phyloP scores from a whole-genome alignment of 2,113 vertebrate genomes.

The Camelus bactrianus region DNA sequence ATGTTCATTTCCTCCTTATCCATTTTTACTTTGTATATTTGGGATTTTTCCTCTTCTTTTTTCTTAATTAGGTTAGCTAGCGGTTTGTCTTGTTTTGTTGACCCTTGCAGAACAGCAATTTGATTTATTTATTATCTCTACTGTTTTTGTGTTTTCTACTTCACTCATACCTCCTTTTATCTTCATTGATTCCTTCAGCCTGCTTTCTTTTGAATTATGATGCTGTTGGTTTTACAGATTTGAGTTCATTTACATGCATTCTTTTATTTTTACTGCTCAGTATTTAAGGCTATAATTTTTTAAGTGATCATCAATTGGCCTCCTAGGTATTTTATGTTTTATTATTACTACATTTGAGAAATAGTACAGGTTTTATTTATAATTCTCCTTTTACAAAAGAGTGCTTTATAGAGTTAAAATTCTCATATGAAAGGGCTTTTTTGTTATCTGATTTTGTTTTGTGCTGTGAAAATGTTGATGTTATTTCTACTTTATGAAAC shows the following conservation, averaged over 20 bases:
- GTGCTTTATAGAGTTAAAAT: background rate
- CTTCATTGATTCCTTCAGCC: background rate
- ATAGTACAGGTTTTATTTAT: background rate
- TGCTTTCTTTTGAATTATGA: conserved; percentile 17
- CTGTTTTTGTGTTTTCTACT: background rate
- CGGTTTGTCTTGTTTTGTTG: background rate
- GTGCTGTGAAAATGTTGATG: background rate
- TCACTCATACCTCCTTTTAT: background rate
- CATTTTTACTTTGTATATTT: conserved; percentile 6
- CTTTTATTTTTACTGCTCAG: conserved; percentile 6
- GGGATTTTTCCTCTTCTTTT: background rate
- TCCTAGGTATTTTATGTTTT: conserved; percentile 22
- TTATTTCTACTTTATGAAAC: conserved; percentile 48
- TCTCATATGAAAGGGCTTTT: background rate
- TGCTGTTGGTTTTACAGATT: background rate
- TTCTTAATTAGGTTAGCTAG: background rate
- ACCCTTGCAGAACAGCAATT: background rate
- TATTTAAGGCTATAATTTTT: background rate
- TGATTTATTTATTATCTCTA: background rate
- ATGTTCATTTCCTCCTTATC: background rate
- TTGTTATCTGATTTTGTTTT: conserved; percentile 36
- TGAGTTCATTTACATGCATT: background rate
- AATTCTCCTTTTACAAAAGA: background rate
- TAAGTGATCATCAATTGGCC: background rate
- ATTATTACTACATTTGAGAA: conserved; percentile 5